Base-by-base conservation (phyloP, 2,113 vertebrate species). In the Condylura cristata region DNA sequence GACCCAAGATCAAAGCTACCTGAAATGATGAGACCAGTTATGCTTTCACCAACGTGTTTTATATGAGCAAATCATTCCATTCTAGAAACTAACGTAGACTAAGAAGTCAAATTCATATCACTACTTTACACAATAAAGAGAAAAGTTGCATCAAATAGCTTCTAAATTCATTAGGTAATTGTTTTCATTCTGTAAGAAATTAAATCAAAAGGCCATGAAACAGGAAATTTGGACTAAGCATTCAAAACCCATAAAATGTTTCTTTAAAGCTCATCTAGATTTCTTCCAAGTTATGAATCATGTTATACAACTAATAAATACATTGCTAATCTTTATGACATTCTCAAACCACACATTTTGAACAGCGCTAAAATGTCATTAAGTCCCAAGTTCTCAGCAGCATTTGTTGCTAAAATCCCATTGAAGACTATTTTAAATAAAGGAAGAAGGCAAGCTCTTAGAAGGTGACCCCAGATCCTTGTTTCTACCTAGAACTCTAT, bases 241-340 rank as follows among this genome's bases (percentile, higher is more conserved):
- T 53, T 61, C 26, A 58, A 91, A 93, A 28, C 75, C 56, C 39
- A 96, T 85, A 71, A 91, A 81, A 53, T 13, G 2, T 71, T 3
- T 94, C 3, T 9, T 79, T 10, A 68, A 86, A 90, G 34, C 41
- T 53, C 48, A 90, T 6, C 3, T 37, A 37, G 7, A 26, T 83
- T 18, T 80, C 61, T 90, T 88, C 16, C 12, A 84, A 76, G 44
- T 75, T 95, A 65, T 84, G n/a, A 80, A 58, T 90, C 22, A 81
- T 37, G 5, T 75, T 90, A 26, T 39, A 60, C 80, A 83, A 75
- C 22, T 26, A 79, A 75, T 80, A 80, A 96, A n/a, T 2, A 71
- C 26, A n/a, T 75, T 85, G 44, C 10, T 92, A 79, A 83, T 74
- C 44, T 85, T 81, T 26, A 91, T 76, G 10, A n/a, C n/a, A 58